Evolutionary conservation across 2,888 invertebrate genomes (phyloP).

Genomic region (Drosophila cognata): DNA sequence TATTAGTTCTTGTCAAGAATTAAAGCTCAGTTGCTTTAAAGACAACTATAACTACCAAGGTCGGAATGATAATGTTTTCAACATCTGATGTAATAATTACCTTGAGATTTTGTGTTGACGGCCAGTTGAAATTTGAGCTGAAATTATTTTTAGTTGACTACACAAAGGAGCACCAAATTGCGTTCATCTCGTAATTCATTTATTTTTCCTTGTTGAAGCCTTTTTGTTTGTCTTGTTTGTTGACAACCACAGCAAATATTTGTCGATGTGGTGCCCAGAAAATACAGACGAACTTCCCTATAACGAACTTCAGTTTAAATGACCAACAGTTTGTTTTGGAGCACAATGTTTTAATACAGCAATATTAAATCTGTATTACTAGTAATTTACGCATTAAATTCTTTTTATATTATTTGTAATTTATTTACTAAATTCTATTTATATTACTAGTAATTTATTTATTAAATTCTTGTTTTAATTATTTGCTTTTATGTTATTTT

Average conservation of each 20-base stretch:
- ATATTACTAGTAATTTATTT: too few species aligned
- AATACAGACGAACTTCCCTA: slow-evolving; percentile 16
- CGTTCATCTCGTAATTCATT: slow-evolving; percentile 9
- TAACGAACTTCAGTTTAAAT: slow-evolving; percentile 9
- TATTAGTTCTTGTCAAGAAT: neutral
- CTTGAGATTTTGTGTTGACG: slow-evolving; percentile 9
- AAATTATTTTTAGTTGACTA: slow-evolving; percentile 28
- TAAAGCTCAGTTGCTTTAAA: neutral
- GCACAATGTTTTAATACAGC: neutral
- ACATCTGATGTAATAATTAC: slow-evolving; percentile 26
- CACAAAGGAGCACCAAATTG: slow-evolving; percentile 7
- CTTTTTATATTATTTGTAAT: neutral
- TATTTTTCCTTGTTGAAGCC: slow-evolving; percentile 34
- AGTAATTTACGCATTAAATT: neutral
- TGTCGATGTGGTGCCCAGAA: slow-evolving; percentile 48
- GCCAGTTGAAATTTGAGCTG: slow-evolving; percentile 36
- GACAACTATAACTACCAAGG: neutral
- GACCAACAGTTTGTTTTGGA: neutral
- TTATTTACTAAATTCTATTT: too few species aligned
- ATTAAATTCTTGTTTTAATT: neutral
- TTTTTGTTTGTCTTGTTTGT: slow-evolving; percentile 37
- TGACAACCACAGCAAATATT: slow-evolving; percentile 59
- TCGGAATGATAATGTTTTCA: neutral
- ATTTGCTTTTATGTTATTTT: neutral
- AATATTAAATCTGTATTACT: neutral